A percentile compares a stretch with the other conserved stretches of the same genome.
Conservation (phyloP, 2,113 vertebrate species). For the Isurus oxyrinchus region DNA sequence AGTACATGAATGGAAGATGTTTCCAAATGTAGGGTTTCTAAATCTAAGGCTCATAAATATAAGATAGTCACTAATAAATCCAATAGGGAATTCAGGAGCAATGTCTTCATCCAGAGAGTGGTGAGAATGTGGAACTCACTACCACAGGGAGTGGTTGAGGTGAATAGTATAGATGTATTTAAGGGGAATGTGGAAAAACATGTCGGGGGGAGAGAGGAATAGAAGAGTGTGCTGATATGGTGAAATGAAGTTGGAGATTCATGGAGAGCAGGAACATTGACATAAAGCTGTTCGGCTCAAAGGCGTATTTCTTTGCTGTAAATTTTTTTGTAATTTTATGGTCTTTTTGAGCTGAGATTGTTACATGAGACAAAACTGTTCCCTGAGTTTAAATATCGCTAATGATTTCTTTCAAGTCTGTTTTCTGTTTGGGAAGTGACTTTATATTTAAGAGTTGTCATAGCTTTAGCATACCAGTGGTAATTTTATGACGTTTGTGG, state of each 20-base stretch:
- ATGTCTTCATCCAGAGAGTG: not conserved
- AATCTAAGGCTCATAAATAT: too few species aligned
- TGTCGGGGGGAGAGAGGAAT: not conserved
- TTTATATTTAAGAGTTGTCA: not conserved
- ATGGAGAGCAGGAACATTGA: not conserved
- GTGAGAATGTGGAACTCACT: not conserved
- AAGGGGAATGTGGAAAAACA: not conserved
- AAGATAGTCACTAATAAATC: too few species aligned
- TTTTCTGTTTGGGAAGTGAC: too few species aligned
- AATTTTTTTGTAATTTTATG: not conserved
- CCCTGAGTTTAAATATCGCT: too few species aligned
- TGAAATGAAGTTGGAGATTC: not conserved
- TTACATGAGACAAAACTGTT: too few species aligned
- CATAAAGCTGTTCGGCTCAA: not conserved
- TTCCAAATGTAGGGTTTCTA: too few species aligned
- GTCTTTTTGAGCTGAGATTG: too few species aligned
- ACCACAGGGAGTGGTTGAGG: not conserved
- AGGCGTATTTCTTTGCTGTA: not conserved
- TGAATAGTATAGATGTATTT: not conserved
- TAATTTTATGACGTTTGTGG: not conserved
- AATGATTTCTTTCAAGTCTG: too few species aligned
- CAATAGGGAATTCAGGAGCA: not conserved
- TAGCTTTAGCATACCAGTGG: not conserved
- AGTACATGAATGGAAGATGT: too few species aligned
- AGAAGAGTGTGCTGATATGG: not conserved